Evolutionary conservation across 2,888 invertebrate species (phyloP).

Genomic region (Agrochola circellaris): DNA sequence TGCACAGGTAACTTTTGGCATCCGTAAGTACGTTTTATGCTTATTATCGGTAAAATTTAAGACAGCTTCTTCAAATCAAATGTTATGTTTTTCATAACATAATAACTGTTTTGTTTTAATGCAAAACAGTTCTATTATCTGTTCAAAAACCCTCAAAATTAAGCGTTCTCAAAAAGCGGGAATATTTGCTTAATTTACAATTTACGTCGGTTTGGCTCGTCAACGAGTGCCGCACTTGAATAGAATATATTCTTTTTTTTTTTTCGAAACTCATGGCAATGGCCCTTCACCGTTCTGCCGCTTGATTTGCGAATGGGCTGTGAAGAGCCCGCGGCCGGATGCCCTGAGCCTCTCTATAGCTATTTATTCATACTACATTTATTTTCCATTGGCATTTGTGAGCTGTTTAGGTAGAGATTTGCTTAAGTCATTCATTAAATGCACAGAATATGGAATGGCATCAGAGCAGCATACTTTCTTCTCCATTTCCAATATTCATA

Average conservation of each 20-base stretch:
- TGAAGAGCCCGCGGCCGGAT: slow-evolving; percentile 70
- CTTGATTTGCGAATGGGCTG: slow-evolving; percentile 76
- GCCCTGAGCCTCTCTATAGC: slow-evolving; percentile 59
- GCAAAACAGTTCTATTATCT: too few species aligned
- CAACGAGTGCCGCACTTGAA: slow-evolving; percentile 48
- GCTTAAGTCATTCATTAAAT: neutral
- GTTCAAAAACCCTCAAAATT: slow-evolving; percentile 28
- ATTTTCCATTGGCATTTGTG: slow-evolving; percentile 65
- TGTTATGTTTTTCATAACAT: too few species aligned
- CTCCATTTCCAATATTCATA: slow-evolving; percentile 8
- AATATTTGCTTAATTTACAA: slow-evolving; percentile 58
- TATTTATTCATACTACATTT: slow-evolving; percentile 63
- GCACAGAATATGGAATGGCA: neutral
- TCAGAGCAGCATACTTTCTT: neutral
- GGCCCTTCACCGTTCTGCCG: slow-evolving; percentile 71
- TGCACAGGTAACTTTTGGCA: too few species aligned
- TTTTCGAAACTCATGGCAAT: slow-evolving; percentile 62
- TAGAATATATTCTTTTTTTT: slow-evolving; percentile 61
- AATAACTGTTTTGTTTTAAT: too few species aligned
- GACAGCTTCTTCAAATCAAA: too few species aligned
- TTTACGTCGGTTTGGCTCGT: slow-evolving; percentile 39
- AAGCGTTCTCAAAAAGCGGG: slow-evolving; percentile 27
- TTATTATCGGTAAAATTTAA: too few species aligned
- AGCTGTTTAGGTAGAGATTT: slow-evolving; percentile 40
- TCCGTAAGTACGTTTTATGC: too few species aligned